phyloP scores from a whole-genome alignment of 2,113 vertebrate species.

The Vireo altiloquus region DNA sequence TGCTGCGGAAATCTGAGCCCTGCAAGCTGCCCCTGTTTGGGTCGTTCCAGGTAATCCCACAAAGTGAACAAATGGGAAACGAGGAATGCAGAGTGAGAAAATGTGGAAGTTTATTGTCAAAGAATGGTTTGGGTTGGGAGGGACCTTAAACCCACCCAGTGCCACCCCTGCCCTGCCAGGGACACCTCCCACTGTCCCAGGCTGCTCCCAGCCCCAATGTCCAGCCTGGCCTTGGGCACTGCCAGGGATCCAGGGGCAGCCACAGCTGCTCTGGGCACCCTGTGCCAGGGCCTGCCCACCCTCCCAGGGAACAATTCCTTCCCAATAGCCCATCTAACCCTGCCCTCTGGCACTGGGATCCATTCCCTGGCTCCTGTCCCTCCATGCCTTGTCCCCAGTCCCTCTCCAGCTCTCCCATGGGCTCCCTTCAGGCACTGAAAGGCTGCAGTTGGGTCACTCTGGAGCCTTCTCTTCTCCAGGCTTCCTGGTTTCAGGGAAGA shows the following conservation, averaged over 20 bases:
- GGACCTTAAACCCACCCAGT: rapidly evolving
- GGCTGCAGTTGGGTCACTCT: background rate
- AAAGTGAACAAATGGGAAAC: background rate
- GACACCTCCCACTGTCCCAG: background rate
- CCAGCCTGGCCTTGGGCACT: background rate
- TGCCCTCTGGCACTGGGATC: background rate
- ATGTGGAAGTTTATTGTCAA: background rate
- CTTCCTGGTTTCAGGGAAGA: background rate
- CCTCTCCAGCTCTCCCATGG: background rate
- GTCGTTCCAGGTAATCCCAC: background rate
- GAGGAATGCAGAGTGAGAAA: background rate
- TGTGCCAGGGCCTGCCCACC: background rate
- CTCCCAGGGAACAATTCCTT: rapidly evolving
- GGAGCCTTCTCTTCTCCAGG: background rate
- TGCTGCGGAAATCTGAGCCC: background rate
- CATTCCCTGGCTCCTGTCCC: background rate
- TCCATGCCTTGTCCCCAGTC: background rate
- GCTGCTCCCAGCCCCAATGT: background rate
- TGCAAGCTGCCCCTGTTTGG: background rate
- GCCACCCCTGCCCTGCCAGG: background rate
- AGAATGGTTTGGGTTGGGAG: background rate
- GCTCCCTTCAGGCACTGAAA: background rate
- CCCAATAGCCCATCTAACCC: background rate
- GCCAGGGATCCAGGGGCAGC: background rate
- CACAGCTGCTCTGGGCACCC: background rate